phyloP scores from a whole-genome alignment of 2,797 vertebrate species.

The Triplophysa bombifrons region DNA sequence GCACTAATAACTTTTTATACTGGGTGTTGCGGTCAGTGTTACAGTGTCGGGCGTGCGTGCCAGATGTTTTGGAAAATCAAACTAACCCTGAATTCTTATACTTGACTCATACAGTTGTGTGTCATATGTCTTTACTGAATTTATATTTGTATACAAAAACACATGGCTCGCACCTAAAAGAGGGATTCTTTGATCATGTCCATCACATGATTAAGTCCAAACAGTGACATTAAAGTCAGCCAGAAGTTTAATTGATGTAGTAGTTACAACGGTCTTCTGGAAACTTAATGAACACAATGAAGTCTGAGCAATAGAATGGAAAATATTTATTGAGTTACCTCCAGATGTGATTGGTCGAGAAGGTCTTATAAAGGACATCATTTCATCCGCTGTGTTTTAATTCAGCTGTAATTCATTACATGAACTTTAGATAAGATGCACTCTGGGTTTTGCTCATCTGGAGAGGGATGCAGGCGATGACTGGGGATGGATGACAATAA shows the following conservation, averaged over 20 bases:
- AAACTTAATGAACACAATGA: no score
- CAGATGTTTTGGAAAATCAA: background rate
- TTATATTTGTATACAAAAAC: no score
- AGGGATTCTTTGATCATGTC: no score
- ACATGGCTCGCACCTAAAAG: no score
- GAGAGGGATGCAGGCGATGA: background rate
- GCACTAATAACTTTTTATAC: no score
- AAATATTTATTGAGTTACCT: background rate
- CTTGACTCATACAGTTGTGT: background rate
- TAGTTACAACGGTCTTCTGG: no score
- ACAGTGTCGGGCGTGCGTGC: no score
- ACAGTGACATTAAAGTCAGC: no score
- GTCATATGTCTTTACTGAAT: background rate
- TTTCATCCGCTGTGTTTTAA: background rate
- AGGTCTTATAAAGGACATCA: background rate
- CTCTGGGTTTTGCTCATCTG: background rate
- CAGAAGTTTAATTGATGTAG: no score
- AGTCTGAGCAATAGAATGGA: background rate
- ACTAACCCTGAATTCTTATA: background rate
- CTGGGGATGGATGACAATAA: background rate
- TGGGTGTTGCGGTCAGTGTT: no score
- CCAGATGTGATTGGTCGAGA: background rate
- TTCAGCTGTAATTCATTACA: background rate
- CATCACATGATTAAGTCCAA: no score
- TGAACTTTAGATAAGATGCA: background rate